A percentile compares a stretch with the other conserved stretches of the same genome.
These are phyloP conservation scores for Magallana nippona DNA, from an alignment of 2,888 invertebrate genomes.

Conservation along the genomic window DNA sequence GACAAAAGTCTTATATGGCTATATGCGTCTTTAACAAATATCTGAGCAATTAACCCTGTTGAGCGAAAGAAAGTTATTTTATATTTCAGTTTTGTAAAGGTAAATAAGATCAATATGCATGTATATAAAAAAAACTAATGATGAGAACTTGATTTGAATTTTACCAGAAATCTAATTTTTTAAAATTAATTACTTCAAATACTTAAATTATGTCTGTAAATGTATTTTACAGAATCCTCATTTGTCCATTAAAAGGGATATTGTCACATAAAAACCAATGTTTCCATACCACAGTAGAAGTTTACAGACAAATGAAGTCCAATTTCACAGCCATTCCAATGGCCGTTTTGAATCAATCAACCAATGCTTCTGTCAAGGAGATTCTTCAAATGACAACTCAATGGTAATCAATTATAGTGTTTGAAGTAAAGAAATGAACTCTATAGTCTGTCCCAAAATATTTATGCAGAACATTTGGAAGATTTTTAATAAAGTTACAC, in stretches of 20 bases:
- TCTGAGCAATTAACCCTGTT: too few relatives aligned
- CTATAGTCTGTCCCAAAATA: too few relatives aligned
- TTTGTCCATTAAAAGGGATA: background rate
- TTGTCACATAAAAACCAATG: background rate
- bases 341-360: background rate
- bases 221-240: background rate
- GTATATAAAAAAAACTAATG: too few relatives aligned
- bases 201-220: background rate
- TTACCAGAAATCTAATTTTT: too few relatives aligned
- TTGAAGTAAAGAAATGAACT: background rate
- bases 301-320: background rate
- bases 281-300: background rate
- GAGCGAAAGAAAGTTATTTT: too few relatives aligned
- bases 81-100: too few relatives aligned
- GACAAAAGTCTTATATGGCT: too few relatives aligned
- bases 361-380: background rate
- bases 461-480: too few relatives aligned
- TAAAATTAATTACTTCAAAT: background rate
- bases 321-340: background rate
- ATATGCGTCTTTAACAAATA: too few relatives aligned
- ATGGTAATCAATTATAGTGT: background rate
- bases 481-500: too few relatives aligned
- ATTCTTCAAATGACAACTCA: background rate
- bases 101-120: too few relatives aligned
- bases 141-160: too few relatives aligned